Conservation (phyloP, 1,140 invertebrate species). For the Bradynema listronoti region DNA sequence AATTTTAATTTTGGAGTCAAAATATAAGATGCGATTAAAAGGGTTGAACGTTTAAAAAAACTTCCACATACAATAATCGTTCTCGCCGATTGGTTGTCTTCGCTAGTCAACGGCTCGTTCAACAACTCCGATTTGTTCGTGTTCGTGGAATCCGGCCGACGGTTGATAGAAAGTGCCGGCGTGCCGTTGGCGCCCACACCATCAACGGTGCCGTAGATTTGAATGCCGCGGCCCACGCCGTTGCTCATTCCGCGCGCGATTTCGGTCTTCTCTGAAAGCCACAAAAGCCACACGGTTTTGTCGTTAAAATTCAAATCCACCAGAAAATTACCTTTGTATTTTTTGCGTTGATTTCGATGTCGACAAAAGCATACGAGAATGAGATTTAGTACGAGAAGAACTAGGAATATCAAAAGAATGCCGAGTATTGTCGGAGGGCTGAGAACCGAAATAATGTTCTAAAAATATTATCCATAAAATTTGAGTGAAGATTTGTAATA, state of each 20-base stretch:
- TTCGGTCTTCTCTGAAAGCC: slow-evolving; percentile 46
- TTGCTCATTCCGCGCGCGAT: slow-evolving; percentile 26
- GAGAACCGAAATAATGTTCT: slow-evolving; percentile 10
- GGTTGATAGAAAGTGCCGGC: slow-evolving; percentile 31
- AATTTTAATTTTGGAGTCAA: not conserved
- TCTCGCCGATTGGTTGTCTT: slow-evolving; percentile 54
- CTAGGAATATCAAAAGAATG: not conserved
- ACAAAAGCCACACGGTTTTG: slow-evolving; percentile 4
- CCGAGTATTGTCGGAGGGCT: not conserved
- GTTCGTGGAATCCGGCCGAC: slow-evolving; percentile 29
- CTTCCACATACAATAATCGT: slow-evolving; percentile 49
- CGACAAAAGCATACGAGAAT: slow-evolving; percentile 24
- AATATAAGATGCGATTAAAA: no score
- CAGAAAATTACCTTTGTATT: slow-evolving; percentile 28
- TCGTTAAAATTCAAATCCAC: not conserved
- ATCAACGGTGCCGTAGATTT: slow-evolving; percentile 52
- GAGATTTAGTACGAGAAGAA: slow-evolving; percentile 27
- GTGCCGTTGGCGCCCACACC: slow-evolving; percentile 3
- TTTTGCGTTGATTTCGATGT: slow-evolving; percentile 29
- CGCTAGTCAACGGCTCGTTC: slow-evolving; percentile 29
- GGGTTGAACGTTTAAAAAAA: not conserved
- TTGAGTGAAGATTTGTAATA: no score
- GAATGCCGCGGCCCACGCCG: slow-evolving; percentile 40
- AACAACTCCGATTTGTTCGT: slow-evolving; percentile 38
- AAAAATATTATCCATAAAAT: no score